Conservation (phyloP, 2,888 invertebrate genomes). For the Zeuzera pyrina region DNA sequence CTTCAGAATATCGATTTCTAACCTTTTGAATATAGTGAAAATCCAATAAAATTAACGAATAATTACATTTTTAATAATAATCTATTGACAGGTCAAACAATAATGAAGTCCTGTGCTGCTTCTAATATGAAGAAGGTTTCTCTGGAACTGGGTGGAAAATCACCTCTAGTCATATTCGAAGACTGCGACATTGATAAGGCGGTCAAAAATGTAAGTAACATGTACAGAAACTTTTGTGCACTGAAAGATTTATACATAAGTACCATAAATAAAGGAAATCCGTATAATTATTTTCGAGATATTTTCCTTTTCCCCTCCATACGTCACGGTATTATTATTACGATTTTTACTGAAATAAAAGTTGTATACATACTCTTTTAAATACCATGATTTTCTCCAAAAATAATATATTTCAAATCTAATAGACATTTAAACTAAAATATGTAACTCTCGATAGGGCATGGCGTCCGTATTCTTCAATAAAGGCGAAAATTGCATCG, state of each 20-base stretch:
- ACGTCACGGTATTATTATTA: neutral
- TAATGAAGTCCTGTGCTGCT: constrained; percentile 92
- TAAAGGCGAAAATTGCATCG: constrained; percentile 98
- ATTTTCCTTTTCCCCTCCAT: too few relatives aligned
- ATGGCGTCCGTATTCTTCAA: constrained; percentile 98
- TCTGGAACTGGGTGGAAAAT: constrained; percentile 95
- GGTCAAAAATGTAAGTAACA: constrained; percentile 83
- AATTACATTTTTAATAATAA: neutral
- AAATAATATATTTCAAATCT: too few relatives aligned
- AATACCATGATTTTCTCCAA: too few relatives aligned
- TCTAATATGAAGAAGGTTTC: constrained; percentile 97
- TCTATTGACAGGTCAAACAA: constrained; percentile 74
- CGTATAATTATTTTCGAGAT: too few relatives aligned
- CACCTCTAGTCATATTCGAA: constrained; percentile 93
- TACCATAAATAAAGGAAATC: too few relatives aligned
- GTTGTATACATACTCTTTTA: too few relatives aligned
- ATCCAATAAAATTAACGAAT: neutral
- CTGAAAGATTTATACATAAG: too few relatives aligned
- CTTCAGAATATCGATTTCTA: too few relatives aligned
- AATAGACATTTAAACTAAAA: too few relatives aligned
- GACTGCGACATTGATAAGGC: constrained; percentile 97
- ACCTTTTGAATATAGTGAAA: too few relatives aligned
- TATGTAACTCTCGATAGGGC: constrained; percentile 78
- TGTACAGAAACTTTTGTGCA: too few relatives aligned
- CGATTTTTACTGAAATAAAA: too few relatives aligned